A percentile compares a stretch with the other conserved stretches of the same genome.
Evolutionary conservation across 2,113 vertebrate genomes (phyloP).

Genomic region (Nothoprocta pentlandii): DNA sequence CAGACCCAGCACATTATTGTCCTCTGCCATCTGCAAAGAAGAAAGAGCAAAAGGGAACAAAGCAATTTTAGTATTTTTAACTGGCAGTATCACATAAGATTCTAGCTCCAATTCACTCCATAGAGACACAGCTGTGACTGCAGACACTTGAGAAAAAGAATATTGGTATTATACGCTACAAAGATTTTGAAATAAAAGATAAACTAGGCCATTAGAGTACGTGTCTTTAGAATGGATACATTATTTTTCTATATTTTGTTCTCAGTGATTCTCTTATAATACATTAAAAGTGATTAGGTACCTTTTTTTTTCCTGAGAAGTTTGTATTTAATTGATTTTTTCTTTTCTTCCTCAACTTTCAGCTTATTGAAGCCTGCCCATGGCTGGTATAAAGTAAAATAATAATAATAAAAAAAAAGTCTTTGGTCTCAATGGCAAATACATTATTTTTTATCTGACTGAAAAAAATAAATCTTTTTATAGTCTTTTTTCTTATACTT

Average conservation of each 20-base stretch:
- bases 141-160: background rate
- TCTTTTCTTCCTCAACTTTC: background rate
- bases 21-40: constrained; percentile 44
- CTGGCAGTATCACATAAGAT: background rate
- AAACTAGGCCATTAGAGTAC: background rate
- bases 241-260: background rate
- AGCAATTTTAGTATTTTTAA: background rate
- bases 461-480: background rate
- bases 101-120: background rate
- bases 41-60: constrained; percentile 36
- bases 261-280: background rate
- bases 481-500: background rate
- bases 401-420: background rate
- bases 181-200: background rate
- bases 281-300: background rate
- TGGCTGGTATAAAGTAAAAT: background rate
- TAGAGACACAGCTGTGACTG: background rate
- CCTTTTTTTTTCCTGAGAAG: background rate
- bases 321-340: background rate
- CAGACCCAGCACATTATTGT: constrained; percentile 48
- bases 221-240: background rate
- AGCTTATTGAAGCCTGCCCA: background rate
- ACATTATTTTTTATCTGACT: background rate
- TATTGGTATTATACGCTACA: background rate
- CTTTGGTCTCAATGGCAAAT: background rate